A percentile compares a stretch with the other conserved stretches of the same genome.
Conservation (phyloP, 1,140 invertebrate species). For the Mya arenaria region DNA sequence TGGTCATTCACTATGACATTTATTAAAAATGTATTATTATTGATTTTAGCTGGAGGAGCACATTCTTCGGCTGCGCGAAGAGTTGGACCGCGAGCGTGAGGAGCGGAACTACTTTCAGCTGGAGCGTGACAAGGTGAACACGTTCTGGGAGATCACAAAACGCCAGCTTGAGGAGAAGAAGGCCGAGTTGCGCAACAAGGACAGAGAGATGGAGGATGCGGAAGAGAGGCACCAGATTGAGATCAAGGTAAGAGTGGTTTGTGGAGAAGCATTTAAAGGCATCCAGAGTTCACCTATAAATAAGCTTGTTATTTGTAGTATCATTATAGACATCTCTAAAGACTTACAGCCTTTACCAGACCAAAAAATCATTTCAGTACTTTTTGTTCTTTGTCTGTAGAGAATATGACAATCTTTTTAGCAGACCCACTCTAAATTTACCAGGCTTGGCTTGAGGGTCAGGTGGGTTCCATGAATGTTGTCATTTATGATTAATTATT, state of each 20-base stretch:
- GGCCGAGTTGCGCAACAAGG: conserved; percentile 87
- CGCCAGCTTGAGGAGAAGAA: conserved; percentile 91
- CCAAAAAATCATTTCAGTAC: not conserved
- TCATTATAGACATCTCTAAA: not conserved
- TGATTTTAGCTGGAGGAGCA: conserved; percentile 94
- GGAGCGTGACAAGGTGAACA: conserved; percentile 95
- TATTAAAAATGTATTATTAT: too few relatives aligned
- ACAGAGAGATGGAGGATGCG: conserved; percentile 93
- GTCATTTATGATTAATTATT: too few relatives aligned
- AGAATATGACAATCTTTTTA: too few relatives aligned
- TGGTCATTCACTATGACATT: too few relatives aligned
- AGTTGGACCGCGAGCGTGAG: conserved; percentile 95
- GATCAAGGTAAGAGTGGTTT: conserved; percentile 84
- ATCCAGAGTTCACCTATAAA: not conserved
- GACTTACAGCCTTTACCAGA: not conserved
- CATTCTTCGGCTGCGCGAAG: conserved; percentile 92
- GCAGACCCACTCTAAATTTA: too few relatives aligned
- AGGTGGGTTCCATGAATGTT: too few relatives aligned
- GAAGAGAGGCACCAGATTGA: conserved; percentile 93
- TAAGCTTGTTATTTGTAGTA: not conserved
- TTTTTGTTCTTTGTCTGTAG: not conserved
- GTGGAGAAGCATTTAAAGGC: too few relatives aligned
- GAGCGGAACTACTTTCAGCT: conserved; percentile 97
- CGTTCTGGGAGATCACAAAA: conserved; percentile 96
- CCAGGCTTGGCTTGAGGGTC: too few relatives aligned